Percentiles rank a stretch among this genome's conserved stretches.
phyloP scores from a whole-genome alignment of 1,140 invertebrate species.

The Camponotus pennsylvanicus region DNA sequence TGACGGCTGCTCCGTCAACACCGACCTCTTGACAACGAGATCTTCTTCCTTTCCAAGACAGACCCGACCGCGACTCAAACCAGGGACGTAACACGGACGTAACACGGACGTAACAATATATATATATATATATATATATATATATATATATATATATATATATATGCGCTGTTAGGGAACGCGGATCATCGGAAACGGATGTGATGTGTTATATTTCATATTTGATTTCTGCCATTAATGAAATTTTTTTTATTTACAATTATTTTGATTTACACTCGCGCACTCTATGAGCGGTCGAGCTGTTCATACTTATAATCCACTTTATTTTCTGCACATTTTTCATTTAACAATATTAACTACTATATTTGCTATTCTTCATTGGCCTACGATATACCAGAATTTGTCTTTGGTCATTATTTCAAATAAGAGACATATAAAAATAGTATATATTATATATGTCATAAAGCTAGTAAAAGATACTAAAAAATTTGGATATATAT shows the following conservation, averaged over 20 bases:
- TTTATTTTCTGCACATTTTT: constrained; percentile 1
- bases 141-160: no score
- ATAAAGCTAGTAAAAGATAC: constrained; percentile 11
- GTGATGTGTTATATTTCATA: background rate
- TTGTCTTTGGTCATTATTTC: constrained; percentile 54
- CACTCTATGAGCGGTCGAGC: constrained; percentile 1
- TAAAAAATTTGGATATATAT: background rate
- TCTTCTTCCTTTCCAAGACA: no score
- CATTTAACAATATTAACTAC: constrained; percentile 26
- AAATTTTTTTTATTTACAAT: constrained; percentile 64
- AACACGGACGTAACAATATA: no score
- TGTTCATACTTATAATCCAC: constrained; percentile 29
- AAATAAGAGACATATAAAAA: constrained; percentile 1
- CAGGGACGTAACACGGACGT: no score
- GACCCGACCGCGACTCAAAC: no score
- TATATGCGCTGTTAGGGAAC: background rate
- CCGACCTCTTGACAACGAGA: no score
- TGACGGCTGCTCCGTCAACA: no score
- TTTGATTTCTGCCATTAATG: constrained; percentile 8
- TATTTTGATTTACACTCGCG: constrained; percentile 62
- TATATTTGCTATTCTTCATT: constrained; percentile 4
- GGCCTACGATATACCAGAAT: constrained; percentile 25
- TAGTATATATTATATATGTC: background rate
- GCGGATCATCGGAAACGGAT: constrained; percentile 1
- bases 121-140: no score